phyloP scores from a whole-genome alignment of 2,113 vertebrate genomes.

The Paradoxurus hermaphroditus region DNA sequence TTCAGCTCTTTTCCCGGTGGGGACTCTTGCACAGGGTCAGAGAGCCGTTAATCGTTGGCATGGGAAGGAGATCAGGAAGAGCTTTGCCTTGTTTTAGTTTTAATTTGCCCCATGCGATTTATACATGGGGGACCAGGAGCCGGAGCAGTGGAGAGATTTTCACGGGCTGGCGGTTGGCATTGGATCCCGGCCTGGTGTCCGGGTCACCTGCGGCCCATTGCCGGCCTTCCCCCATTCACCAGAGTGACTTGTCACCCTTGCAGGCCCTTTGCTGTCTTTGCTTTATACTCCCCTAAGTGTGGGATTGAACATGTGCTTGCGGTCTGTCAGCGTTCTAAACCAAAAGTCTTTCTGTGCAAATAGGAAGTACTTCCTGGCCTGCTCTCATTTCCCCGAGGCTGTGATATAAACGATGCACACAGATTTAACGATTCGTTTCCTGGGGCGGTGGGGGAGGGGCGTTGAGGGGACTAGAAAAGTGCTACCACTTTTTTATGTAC shows the following conservation, averaged over 20 bases:
- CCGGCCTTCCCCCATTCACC: background rate
- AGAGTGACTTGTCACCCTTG: background rate
- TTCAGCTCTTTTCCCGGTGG: background rate
- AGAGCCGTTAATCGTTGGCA: background rate
- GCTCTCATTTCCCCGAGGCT: background rate
- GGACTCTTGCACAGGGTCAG: background rate
- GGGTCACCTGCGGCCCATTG: background rate
- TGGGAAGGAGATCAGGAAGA: background rate
- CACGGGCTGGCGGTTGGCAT: background rate
- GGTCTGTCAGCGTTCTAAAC: background rate
- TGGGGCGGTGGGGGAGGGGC: no score
- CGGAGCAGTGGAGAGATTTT: background rate
- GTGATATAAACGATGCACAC: background rate
- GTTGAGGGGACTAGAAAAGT: background rate
- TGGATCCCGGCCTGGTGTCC: background rate
- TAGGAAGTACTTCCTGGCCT: background rate
- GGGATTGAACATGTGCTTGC: background rate
- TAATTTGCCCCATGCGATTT: background rate
- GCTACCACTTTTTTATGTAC: background rate
- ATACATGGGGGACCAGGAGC: background rate
- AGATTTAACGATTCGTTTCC: background rate
- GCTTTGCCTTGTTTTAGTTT: background rate
- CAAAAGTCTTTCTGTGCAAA: background rate
- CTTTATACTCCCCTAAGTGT: background rate
- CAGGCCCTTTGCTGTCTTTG: background rate